Conservation (phyloP, 2,113 vertebrate genomes). For the Planiliza haematocheilus region DNA sequence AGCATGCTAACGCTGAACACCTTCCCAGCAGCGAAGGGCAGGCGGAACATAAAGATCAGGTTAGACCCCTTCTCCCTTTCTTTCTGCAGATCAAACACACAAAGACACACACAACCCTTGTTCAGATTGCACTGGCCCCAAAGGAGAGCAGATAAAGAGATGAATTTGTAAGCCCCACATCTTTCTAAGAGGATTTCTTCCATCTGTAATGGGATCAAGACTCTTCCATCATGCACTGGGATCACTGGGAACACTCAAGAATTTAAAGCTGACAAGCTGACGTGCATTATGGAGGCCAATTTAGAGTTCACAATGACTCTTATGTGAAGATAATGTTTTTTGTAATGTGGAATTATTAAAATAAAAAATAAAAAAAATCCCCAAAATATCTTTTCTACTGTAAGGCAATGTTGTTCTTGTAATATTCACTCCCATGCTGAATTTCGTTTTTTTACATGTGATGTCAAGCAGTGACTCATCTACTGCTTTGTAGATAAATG, state of each 20-base stretch:
- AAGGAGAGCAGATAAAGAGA: background rate
- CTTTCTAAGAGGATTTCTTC: conserved; percentile 10
- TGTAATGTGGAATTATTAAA: conserved; percentile 6
- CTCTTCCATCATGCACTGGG: background rate
- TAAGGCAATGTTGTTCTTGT: background rate
- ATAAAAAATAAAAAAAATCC: background rate
- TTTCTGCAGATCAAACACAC: conserved; percentile 78
- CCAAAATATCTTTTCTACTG: conserved; percentile 3
- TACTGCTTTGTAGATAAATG: conserved; percentile 36
- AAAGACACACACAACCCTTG: conserved; percentile 16
- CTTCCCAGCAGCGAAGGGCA: conserved; percentile 88
- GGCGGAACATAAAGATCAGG: conserved; percentile 88
- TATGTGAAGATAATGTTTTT: conserved; percentile 1
- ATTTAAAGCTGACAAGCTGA: conserved; percentile 3
- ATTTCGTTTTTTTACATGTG: background rate
- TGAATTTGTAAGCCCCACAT: background rate
- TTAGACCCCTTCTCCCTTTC: conserved; percentile 88
- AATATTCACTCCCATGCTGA: conserved; percentile 3
- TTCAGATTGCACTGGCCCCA: conserved; percentile 11
- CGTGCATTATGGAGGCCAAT: background rate
- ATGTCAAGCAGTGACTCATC: conserved; percentile 32
- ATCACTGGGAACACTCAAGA: background rate
- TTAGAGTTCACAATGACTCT: conserved; percentile 12
- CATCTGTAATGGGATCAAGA: conserved; percentile 2
- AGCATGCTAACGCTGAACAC: conserved; percentile 90